Conservation (phyloP, 2,797 vertebrate species). For the Ceyx erithaca region DNA sequence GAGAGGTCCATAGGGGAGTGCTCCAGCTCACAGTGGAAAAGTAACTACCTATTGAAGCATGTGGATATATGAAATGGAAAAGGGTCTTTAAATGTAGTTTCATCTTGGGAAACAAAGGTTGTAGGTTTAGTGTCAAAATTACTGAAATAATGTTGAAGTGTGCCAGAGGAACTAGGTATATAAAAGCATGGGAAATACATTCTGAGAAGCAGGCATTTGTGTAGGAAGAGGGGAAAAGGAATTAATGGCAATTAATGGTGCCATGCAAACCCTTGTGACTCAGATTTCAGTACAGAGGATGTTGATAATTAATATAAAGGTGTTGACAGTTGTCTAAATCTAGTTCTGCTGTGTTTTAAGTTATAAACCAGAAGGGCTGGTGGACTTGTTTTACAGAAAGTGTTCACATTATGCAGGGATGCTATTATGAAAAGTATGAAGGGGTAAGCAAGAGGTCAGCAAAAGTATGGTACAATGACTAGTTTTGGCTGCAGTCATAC, state of each 20-base stretch:
- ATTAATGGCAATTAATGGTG: constrained; percentile 8
- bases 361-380: not conserved
- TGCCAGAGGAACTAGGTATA: not conserved
- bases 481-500: constrained; percentile 34
- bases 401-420: not conserved
- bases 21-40: not conserved
- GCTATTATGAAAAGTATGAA: not conserved
- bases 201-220: not conserved
- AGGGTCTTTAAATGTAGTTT: not conserved
- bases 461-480: constrained; percentile 16
- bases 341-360: not conserved
- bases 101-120: not conserved
- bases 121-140: not conserved
- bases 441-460: constrained; percentile 47
- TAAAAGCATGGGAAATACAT: not conserved
- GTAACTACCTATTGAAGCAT: not conserved
- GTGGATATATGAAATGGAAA: not conserved
- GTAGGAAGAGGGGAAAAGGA: not conserved
- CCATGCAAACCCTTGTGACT: not conserved
- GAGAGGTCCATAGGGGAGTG: not conserved
- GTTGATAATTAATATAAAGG: not conserved
- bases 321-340: not conserved
- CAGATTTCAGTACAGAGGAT: not conserved
- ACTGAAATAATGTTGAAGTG: not conserved
- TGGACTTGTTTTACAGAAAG: constrained; percentile 24